Percentiles rank a stretch among this genome's conserved stretches.
Evolutionary conservation across 2,888 invertebrate species (phyloP).

Genomic region (Stenodera caucasica): DNA sequence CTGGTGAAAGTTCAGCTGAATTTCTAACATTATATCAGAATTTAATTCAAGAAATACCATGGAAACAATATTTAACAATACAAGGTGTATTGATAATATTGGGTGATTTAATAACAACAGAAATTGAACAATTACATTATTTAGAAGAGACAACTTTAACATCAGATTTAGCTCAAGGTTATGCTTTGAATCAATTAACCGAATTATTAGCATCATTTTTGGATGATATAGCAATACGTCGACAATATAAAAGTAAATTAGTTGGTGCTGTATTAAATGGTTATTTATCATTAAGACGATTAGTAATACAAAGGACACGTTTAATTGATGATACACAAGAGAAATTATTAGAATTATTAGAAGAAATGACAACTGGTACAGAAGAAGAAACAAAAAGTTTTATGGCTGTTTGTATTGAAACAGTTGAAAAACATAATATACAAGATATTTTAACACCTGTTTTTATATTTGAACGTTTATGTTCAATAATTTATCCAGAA

Average conservation of each 20-base stretch:
- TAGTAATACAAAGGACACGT: constrained; percentile 93
- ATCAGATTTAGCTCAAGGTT: constrained; percentile 91
- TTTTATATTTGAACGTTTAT: constrained; percentile 95
- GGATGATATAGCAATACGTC: constrained; percentile 82
- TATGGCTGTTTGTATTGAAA: constrained; percentile 96
- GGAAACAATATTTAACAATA: constrained; percentile 91
- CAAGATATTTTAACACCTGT: constrained; percentile 96
- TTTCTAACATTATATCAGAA: constrained; percentile 85
- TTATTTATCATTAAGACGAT: constrained; percentile 84
- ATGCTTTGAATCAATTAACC: constrained; percentile 82
- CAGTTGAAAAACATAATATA: constrained; percentile 86
- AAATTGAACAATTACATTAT: constrained; percentile 85
- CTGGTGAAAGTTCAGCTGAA: constrained; percentile 91
- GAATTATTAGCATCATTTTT: constrained; percentile 86
- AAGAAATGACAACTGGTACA: constrained; percentile 95
- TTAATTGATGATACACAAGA: constrained; percentile 97
- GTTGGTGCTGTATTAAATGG: constrained; percentile 92
- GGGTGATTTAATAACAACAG: constrained; percentile 82
- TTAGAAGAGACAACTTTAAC: constrained; percentile 91
- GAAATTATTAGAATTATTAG: constrained; percentile 86
- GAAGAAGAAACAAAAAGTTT: constrained; percentile 96
- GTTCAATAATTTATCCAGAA: constrained; percentile 96
- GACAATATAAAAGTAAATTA: constrained; percentile 85
- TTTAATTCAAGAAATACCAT: constrained; percentile 82
- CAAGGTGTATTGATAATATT: constrained; percentile 83